These are phyloP conservation scores for Choristoneura rosaceana DNA, from an alignment of 2,888 invertebrate species.

Conservation along the genomic window DNA sequence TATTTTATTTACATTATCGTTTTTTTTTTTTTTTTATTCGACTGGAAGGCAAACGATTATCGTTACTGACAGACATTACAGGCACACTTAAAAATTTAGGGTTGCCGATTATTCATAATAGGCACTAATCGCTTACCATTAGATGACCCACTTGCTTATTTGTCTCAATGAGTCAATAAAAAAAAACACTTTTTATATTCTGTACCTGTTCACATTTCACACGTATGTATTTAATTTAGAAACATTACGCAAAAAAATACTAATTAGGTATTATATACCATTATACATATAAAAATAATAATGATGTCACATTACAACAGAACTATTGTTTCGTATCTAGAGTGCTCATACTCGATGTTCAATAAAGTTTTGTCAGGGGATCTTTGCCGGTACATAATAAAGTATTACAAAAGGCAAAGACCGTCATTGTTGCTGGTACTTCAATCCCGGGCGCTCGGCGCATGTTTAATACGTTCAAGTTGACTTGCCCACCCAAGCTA, in stretches of 20 bases:
- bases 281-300: too few species aligned
- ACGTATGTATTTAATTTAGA: too few species aligned
- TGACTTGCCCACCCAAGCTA: conserved; percentile 49
- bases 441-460: conserved; percentile 74
- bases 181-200: too few species aligned
- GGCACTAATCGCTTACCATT: too few species aligned
- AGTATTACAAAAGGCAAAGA: conserved; percentile 86
- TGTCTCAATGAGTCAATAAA: too few species aligned
- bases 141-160: too few species aligned
- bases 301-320: conserved; percentile 38
- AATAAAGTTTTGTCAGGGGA: conserved; percentile 85
- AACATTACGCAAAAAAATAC: not conserved
- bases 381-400: conserved; percentile 84
- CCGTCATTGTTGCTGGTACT: conserved; percentile 85
- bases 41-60: too few species aligned
- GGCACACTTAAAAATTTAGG: not conserved
- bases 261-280: conserved; percentile 6
- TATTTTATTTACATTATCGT: too few species aligned
- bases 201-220: too few species aligned
- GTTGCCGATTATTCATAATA: too few species aligned
- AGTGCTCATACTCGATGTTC: conserved; percentile 81
- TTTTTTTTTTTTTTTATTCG: too few species aligned
- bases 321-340: conserved; percentile 69
- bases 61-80: too few species aligned
- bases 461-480: conserved; percentile 60